Percentiles rank a stretch among this genome's conserved stretches.
phyloP scores from a whole-genome alignment of 1,140 invertebrate genomes.

The Acyrthosiphon pisum region DNA sequence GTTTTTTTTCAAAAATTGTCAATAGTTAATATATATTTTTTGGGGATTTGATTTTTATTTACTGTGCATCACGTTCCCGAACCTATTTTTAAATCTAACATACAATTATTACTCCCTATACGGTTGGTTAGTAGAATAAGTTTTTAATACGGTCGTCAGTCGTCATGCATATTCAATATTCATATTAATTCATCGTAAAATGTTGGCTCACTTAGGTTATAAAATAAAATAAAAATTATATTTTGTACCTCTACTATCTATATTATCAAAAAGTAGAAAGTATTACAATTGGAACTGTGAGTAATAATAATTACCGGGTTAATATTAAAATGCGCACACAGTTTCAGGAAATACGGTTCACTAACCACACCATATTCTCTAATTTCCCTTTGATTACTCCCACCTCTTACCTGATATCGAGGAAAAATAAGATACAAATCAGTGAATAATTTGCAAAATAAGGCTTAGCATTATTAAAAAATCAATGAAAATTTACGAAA shows the following conservation, averaged over 20 bases:
- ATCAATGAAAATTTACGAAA: background rate
- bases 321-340: constrained; percentile 45
- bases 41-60: background rate
- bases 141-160: background rate
- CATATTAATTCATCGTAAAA: background rate
- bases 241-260: background rate
- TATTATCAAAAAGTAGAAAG: constrained; percentile 12
- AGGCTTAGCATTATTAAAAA: background rate
- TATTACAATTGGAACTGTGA: constrained; percentile 45
- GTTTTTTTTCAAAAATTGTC: background rate
- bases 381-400: constrained; percentile 15
- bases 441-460: background rate
- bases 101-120: background rate
- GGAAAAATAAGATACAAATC: constrained; percentile 44
- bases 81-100: background rate
- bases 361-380: background rate
- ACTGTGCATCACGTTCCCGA: background rate
- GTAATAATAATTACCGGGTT: constrained; percentile 52
- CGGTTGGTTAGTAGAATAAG: background rate
- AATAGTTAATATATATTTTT: background rate
- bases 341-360: constrained; percentile 43
- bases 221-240: constrained; percentile 32
- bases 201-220: background rate
- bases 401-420: constrained; percentile 1
- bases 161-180: constrained; percentile 40